Evolutionary conservation across 2,797 vertebrate genomes (phyloP).

Genomic region (Sebastiscus albofasciatus): DNA sequence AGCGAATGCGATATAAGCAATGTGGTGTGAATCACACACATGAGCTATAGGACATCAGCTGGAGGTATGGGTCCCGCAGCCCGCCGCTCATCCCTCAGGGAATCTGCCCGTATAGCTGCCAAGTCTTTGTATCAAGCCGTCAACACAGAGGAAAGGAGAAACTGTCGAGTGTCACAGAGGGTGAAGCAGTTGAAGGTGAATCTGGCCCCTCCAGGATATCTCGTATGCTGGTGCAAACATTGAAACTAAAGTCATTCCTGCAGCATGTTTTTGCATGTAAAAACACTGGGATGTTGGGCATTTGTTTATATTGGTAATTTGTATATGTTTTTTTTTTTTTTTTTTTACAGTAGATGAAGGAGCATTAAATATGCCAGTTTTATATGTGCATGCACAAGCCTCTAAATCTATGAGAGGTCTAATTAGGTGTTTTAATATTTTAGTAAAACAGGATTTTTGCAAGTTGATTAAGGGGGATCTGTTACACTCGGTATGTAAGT

Average conservation of each 20-base stretch:
- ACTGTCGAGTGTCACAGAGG: neutral
- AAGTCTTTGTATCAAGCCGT: slow-evolving; percentile 2
- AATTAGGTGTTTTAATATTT: neutral
- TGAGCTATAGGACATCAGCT: neutral
- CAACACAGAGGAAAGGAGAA: neutral
- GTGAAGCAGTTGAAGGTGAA: slow-evolving; percentile 11
- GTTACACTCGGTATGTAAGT: neutral
- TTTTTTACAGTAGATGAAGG: neutral
- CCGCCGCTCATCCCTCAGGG: neutral
- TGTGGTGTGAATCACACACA: neutral
- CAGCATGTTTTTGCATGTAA: neutral
- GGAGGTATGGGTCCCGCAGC: neutral
- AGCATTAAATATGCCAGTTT: neutral
- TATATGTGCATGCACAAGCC: neutral
- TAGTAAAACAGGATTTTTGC: neutral
- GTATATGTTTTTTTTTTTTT: neutral
- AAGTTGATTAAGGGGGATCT: neutral
- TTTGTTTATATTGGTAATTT: neutral
- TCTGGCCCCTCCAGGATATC: slow-evolving; percentile 9
- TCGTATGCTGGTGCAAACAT: neutral
- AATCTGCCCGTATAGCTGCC: neutral
- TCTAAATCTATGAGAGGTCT: neutral
- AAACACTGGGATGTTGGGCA: neutral
- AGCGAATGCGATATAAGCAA: neutral
- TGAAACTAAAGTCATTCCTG: neutral